Evolutionary conservation across 2,888 invertebrate species (phyloP), one percentile per base, ranked within the genome.

Genomic region (Dynastes maya): DNA sequence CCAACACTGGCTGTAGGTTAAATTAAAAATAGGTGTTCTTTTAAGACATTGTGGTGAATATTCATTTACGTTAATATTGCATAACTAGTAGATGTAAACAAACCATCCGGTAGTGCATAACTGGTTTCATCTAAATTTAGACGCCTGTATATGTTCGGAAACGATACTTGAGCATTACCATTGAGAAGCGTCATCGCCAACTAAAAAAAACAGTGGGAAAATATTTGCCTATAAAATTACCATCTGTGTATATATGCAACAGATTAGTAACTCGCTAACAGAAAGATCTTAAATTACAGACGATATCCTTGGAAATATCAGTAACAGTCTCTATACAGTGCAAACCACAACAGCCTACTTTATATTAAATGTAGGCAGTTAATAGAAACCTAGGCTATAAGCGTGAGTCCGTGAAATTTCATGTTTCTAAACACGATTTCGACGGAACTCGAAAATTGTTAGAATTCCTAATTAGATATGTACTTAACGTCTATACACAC

Each of bases 151-250:
- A 65, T n/a, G 40, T 13, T 16, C 2, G 22, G 32, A 53, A n/a
- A 32, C 32, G 55, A 55, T 55, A 71, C 29, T 16, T 55, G 5
- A 55, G 8, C 71, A 37, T 53, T 16, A 55, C 71, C 3, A 61
- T 45, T 11, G 13, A 74, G 27, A 49, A 49, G 49, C 67, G 51
- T 51, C 51, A 68, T 68, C 49, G 27, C 40, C 16, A 40, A 27
- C 49, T 55, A 27, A 61, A 74, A 74, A 74, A 74, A 74, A n/a
- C 45, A 74, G 61, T 74, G 72, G 45, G 72, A 74, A 74, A 74
- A 74, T 74, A 61, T 74, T 74, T 74, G 72, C 72, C 45, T 40
- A 45, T 61, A 27, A 74, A 74, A 74, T 74, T 74, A 74, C 72
- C 72, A 74, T 40, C 61, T 74, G 72, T 74, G 72, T 61, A 45